Base-by-base conservation (phyloP, 2,888 invertebrate species). In the Sericinus montela region DNA sequence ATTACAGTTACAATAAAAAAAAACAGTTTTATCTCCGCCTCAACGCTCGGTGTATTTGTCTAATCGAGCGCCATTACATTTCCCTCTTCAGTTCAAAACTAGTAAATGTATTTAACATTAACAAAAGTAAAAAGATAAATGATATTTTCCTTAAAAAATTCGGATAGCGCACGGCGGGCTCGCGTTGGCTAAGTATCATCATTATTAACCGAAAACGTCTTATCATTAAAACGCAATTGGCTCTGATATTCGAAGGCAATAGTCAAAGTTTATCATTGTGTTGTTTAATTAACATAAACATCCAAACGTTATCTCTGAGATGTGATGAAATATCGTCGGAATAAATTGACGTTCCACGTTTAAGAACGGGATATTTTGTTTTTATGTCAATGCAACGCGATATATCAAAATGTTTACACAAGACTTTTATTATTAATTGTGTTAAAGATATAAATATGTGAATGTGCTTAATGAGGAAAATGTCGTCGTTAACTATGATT, bases 251-350 rank as follows among this genome's bases (percentile, higher is more conserved):
- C 15, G 25, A 42, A 45, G 39, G 54, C 51, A 48, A 48, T 44
- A 49, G 54, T 59, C 57, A 59, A 51, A 63, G 63, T 61, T 63
- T 66, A 66, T 66, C 66, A 30, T 5, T 5, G 38, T 11, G 32
- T 44, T 44, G 44, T 48, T 48, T 48, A 48, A 48, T 48, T 48
- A 48, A 44, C 48, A 48, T 48, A 48, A 48, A 48, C 44, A 48
- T 39, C 16, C 9, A 0, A 9, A 8, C 38, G 9, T 39, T 48
- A 48, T 48, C 43, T 23, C 19, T 9, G 38, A 13, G 7, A 7
- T 13, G 32, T 38, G 48, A 48, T 48, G 48, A 48, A 44, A 44
- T 48, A 48, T 44, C 16, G 44, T 11, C 11, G 15, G n/a, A 28
- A 48, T 48, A 44, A 38, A 48, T 48, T 38, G 43, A 32, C 25